A percentile compares a stretch with the other conserved stretches of the same genome.
Evolutionary conservation across 1,140 invertebrate species (phyloP).

Genomic region (Drosophila parvula): DNA sequence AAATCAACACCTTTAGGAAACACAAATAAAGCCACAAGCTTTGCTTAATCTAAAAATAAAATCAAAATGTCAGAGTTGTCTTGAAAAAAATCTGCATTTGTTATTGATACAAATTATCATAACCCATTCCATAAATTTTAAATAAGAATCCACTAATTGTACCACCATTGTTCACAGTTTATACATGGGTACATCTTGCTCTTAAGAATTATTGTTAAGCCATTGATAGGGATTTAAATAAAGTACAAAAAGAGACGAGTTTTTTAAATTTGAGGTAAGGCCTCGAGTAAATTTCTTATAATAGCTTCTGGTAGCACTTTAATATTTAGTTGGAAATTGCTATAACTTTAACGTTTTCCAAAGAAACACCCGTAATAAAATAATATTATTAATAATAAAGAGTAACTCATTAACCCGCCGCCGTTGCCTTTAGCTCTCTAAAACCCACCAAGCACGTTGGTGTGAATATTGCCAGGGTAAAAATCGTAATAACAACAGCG

Average conservation of each 20-base stretch:
- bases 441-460: slow-evolving; percentile 2
- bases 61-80: slow-evolving; percentile 15
- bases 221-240: slow-evolving; percentile 7
- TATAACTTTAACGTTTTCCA: background rate
- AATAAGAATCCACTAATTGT: slow-evolving; percentile 1
- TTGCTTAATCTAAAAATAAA: slow-evolving; percentile 2
- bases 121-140: slow-evolving; percentile 4
- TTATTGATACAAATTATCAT: slow-evolving; percentile 20
- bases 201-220: background rate
- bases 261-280: background rate
- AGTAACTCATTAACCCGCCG: slow-evolving; percentile 7
- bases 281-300: background rate
- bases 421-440: background rate
- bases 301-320: too few species aligned
- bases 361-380: background rate
- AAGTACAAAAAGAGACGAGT: background rate
- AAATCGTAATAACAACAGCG: slow-evolving; percentile 26
- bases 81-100: background rate
- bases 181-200: slow-evolving; percentile 7
- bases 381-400: too few species aligned
- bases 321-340: background rate
- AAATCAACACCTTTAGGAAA: slow-evolving; percentile 3
- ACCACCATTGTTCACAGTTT: slow-evolving; percentile 1
- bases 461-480: slow-evolving; percentile 11
- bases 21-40: background rate